phyloP scores from a whole-genome alignment of 2,888 invertebrate genomes.

The Pollenia labialis region DNA sequence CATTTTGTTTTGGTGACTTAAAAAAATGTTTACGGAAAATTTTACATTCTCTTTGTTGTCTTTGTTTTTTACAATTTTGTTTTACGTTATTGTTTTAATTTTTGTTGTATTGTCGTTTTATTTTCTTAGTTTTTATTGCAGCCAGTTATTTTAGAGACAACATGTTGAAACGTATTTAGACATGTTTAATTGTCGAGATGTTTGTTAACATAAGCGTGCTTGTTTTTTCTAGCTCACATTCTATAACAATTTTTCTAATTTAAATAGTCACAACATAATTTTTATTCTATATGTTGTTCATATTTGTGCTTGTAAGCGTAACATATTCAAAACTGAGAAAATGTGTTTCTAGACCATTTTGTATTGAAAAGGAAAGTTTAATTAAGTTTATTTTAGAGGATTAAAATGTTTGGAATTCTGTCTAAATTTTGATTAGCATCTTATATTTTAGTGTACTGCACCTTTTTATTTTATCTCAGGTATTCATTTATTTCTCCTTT shows the following conservation, averaged over 20 bases:
- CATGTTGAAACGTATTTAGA: constrained; percentile 53
- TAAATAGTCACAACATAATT: neutral
- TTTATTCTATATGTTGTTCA: neutral
- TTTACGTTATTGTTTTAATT: constrained; percentile 16
- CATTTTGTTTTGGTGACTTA: neutral
- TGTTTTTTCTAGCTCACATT: too few species aligned
- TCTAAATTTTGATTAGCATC: too few species aligned
- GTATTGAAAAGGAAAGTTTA: neutral
- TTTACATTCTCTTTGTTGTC: constrained; percentile 11
- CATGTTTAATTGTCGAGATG: constrained; percentile 53
- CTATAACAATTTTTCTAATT: constrained; percentile 18
- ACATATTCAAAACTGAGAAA: neutral
- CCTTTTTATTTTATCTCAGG: too few species aligned
- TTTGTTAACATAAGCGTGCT: neutral
- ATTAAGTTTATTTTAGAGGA: too few species aligned
- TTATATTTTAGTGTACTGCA: too few species aligned
- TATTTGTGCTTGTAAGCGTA: neutral
- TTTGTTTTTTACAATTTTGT: constrained; percentile 23
- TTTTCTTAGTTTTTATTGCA: constrained; percentile 31
- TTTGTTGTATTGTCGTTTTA: constrained; percentile 7
- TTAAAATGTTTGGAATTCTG: too few species aligned
- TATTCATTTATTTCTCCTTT: too few species aligned
- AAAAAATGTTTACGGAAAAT: constrained; percentile 7
- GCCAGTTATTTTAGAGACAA: constrained; percentile 30
- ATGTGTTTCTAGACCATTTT: neutral